These are phyloP conservation scores for Rousettus leschenaultii DNA, from an alignment of 2,113 vertebrate species.

Conservation along the genomic window DNA sequence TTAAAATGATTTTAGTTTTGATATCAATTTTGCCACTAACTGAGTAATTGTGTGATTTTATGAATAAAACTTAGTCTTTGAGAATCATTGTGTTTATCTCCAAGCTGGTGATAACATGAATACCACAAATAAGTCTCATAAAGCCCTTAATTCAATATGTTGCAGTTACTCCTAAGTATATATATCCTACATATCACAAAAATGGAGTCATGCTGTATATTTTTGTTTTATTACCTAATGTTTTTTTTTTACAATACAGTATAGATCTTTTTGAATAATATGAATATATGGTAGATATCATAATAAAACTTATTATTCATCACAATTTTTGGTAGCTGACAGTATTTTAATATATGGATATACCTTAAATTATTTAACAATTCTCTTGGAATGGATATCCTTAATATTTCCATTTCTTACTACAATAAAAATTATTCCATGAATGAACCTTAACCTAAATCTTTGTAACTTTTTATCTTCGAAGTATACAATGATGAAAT, in stretches of 20 bases:
- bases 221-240: background rate
- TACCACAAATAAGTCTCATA: background rate
- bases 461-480: background rate
- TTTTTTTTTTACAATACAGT: background rate
- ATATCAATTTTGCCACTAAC: background rate
- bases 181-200: background rate
- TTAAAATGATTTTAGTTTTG: background rate
- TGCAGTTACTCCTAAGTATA: background rate
- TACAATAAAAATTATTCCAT: background rate
- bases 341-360: background rate
- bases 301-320: background rate
- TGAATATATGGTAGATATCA: background rate
- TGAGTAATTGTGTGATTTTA: background rate
- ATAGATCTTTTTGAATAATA: background rate
- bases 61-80: background rate
- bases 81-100: background rate
- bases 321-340: background rate
- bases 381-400: background rate
- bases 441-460: background rate
- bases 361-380: background rate
- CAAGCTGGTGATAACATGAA: background rate
- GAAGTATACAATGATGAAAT: background rate
- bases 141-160: background rate
- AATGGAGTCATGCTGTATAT: background rate
- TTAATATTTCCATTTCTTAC: background rate